phyloP scores from a whole-genome alignment of 2,113 vertebrate genomes.

The Chlamydotis undulata region DNA sequence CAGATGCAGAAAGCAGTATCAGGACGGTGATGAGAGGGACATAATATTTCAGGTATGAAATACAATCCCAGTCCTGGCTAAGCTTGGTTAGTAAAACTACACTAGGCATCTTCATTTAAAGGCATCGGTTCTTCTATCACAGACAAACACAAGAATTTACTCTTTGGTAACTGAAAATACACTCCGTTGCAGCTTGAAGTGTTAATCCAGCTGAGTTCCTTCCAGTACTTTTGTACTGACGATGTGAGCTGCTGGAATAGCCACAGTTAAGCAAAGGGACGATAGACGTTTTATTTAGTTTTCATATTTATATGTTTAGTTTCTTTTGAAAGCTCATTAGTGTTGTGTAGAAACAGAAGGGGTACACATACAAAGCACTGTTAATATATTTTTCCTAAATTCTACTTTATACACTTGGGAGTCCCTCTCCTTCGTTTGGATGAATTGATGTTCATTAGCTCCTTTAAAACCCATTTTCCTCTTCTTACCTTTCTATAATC shows the following conservation, averaged over 20 bases:
- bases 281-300: neutral
- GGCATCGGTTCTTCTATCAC: neutral
- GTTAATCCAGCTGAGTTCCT: neutral
- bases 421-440: neutral
- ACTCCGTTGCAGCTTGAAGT: fast-evolving
- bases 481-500: neutral
- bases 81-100: neutral
- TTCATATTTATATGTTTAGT: neutral
- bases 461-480: neutral
- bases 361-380: neutral
- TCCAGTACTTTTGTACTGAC: neutral
- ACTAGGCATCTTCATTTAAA: neutral
- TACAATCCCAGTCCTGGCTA: neutral
- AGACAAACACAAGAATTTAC: neutral
- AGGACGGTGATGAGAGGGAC: neutral
- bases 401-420: neutral
- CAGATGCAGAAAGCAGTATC: neutral
- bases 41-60: neutral
- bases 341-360: neutral
- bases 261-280: neutral
- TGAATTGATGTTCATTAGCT: neutral
- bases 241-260: neutral
- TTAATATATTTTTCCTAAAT: neutral
- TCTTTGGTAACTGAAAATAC: neutral
- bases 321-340: neutral